Evolutionary conservation across 2,113 vertebrate species (phyloP).

Genomic region (Glaucidium brasilianum): DNA sequence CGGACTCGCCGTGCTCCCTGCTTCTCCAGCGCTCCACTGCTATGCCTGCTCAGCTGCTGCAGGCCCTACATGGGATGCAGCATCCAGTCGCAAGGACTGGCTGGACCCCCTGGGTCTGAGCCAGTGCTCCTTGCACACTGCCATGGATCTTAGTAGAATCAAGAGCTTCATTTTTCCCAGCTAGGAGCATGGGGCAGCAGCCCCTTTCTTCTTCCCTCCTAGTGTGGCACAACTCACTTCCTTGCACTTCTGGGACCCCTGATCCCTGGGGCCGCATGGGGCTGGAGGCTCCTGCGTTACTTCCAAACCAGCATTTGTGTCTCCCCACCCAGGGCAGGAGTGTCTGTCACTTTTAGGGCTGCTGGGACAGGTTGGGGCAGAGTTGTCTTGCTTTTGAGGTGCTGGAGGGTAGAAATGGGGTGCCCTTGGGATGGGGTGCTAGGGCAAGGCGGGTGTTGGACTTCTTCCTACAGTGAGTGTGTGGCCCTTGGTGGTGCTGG

Average conservation of each 20-base stretch:
- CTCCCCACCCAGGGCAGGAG: background rate
- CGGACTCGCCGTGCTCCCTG: background rate
- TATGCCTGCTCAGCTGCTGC: background rate
- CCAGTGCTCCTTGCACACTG: constrained; percentile 66
- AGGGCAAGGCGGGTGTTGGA: background rate
- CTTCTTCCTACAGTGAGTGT: background rate
- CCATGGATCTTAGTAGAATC: constrained; percentile 72
- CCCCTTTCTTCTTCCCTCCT: background rate
- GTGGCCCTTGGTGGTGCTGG: background rate
- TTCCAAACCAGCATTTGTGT: constrained; percentile 41
- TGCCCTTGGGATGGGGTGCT: background rate
- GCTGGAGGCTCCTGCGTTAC: background rate
- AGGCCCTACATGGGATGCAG: background rate
- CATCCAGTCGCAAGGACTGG: background rate
- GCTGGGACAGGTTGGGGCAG: background rate
- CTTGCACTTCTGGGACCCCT: background rate
- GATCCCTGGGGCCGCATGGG: background rate
- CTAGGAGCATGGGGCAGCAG: constrained; percentile 26
- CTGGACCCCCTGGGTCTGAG: constrained; percentile 48
- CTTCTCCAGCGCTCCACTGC: background rate
- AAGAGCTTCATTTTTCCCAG: constrained; percentile 78
- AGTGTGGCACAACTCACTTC: constrained; percentile 41
- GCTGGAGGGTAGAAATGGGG: background rate
- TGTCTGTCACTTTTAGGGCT: background rate
- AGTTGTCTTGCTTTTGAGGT: background rate